phyloP scores from a whole-genome alignment of 2,888 invertebrate genomes.

The Drosophila nr. perissopoda region DNA sequence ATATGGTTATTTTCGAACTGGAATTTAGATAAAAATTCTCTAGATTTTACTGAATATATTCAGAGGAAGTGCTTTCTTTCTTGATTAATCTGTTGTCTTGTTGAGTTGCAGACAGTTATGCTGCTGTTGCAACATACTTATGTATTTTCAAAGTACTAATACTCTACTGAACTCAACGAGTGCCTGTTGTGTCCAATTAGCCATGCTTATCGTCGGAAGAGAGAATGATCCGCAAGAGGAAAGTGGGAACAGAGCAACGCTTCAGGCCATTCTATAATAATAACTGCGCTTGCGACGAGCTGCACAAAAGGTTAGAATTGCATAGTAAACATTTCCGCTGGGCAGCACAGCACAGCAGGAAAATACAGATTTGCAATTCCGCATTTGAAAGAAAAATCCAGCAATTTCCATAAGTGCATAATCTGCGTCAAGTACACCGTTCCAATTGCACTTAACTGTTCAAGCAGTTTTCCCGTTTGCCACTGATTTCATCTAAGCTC shows the following conservation, averaged over 20 bases:
- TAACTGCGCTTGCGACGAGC: conserved; percentile 22
- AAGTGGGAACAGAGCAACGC: not conserved
- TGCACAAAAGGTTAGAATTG: conserved; percentile 36
- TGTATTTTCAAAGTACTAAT: not conserved
- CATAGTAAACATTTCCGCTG: conserved; percentile 57
- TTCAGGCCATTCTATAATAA: not conserved
- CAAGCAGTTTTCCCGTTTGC: conserved; percentile 43
- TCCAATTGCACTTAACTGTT: conserved; percentile 44
- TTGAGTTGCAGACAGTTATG: not conserved
- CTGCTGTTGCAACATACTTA: not conserved
- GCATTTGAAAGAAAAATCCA: conserved; percentile 40
- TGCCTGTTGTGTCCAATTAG: conserved; percentile 6
- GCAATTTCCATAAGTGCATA: conserved; percentile 52
- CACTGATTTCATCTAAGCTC: conserved; percentile 17
- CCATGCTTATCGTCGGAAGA: not conserved
- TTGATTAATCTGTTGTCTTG: not conserved
- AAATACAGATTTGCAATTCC: conserved; percentile 42
- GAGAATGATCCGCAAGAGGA: not conserved
- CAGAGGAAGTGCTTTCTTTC: not conserved
- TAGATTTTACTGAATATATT: not conserved
- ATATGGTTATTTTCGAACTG: accelerated
- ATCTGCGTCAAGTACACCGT: conserved; percentile 22
- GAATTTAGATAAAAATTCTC: not conserved
- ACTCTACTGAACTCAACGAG: not conserved
- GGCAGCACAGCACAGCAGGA: conserved; percentile 22